These are phyloP conservation scores for Channa argus DNA, from an alignment of 2,113 vertebrate genomes.

Conservation along the genomic window DNA sequence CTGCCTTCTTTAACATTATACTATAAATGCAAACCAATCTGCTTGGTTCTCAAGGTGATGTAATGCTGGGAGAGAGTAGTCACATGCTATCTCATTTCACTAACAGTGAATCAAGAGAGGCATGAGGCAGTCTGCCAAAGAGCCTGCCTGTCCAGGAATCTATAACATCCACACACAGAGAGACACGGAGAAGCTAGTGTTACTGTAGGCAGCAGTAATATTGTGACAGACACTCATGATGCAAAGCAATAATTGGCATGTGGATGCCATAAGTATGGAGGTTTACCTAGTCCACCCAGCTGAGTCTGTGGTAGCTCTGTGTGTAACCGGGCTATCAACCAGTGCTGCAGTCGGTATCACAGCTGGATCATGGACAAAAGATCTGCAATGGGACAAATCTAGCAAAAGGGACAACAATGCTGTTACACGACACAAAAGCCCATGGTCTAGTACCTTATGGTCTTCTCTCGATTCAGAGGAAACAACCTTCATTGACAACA, in stretches of 20 bases:
- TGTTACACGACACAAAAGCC: conserved; percentile 48
- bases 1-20: conserved; percentile 14
- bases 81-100: conserved; percentile 78
- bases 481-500: conserved; percentile 27
- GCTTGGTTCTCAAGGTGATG: conserved; percentile 72
- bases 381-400: conserved; percentile 27
- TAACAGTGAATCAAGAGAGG: conserved; percentile 74
- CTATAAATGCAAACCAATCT: conserved; percentile 51
- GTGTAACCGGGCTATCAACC: conserved; percentile 8
- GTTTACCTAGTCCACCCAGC: conserved; percentile 43
- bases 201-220: conserved; percentile 45
- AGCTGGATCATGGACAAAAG: conserved; percentile 11
- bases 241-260: conserved; percentile 30
- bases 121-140: conserved; percentile 62
- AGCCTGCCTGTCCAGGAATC: conserved; percentile 62
- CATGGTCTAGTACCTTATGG: conserved; percentile 8
- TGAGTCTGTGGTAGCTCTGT: conserved; percentile 38
- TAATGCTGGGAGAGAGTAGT: conserved; percentile 72
- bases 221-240: conserved; percentile 48
- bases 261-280: conserved; percentile 10
- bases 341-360: conserved; percentile 1
- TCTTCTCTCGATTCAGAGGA: conserved; percentile 1
- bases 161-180: conserved; percentile 47
- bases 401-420: conserved; percentile 22
- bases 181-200: conserved; percentile 21